Evolutionary conservation across 92 coral and sea anemone species (phyloP).

Genomic region (Porites cylindrica): DNA sequence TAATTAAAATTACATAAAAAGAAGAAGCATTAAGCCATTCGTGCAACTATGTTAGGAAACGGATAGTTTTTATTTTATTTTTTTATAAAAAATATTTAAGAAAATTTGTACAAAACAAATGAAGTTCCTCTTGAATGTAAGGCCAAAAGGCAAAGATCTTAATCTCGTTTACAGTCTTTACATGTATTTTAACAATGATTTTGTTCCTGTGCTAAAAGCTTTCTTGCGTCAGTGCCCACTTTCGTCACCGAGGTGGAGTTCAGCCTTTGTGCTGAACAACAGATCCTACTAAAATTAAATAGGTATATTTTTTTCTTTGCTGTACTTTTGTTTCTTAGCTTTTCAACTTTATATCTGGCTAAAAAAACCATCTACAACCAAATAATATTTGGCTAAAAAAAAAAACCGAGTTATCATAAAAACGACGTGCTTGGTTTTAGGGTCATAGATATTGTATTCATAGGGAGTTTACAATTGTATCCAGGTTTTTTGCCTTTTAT

Average conservation of each 20-base stretch:
- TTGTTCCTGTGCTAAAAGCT: slow-evolving; percentile 13
- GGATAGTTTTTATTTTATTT: not conserved
- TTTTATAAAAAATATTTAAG: not conserved
- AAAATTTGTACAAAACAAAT: not conserved
- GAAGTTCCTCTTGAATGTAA: not conserved
- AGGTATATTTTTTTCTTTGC: not conserved
- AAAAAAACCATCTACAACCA: not conserved
- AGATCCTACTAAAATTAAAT: not conserved
- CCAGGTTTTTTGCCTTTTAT: not conserved
- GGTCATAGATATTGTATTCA: slow-evolving; percentile 4
- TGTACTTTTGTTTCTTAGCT: not conserved
- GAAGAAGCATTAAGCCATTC: not conserved
- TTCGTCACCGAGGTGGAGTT: not conserved
- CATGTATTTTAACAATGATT: not conserved
- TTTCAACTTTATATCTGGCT: not conserved
- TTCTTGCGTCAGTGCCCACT: not conserved
- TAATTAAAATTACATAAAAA: not conserved
- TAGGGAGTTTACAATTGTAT: not conserved
- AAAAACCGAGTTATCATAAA: no score
- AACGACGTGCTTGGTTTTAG: no score
- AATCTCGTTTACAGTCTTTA: not conserved
- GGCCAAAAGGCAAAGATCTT: not conserved
- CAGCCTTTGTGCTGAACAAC: not conserved
- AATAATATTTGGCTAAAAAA: not conserved
- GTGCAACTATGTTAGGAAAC: not conserved